Evolutionary conservation across 2,888 invertebrate genomes (phyloP), one percentile per base, ranked within the genome.

Genomic region (Omphaloscelis lunosa): DNA sequence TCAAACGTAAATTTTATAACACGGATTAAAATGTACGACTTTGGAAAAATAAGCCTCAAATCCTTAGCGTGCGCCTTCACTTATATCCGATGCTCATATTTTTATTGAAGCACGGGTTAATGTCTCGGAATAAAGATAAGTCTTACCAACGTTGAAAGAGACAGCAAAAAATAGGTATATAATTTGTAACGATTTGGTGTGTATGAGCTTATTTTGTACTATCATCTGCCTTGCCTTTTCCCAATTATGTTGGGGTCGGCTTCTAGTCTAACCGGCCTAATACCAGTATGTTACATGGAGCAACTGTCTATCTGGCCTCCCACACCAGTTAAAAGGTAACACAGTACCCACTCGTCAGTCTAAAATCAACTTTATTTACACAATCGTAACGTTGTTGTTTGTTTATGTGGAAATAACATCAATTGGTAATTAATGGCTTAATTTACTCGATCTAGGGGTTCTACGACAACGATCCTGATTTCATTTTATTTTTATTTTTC

Each of bases 41-140:
- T 45, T 29, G 2, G 0, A 45, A 59, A 39, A 48, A 48, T 27
- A 11, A 1, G 12, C 17, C 20, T 1, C 15, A 45, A 51, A 68
- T 75, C 62, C 39, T 12, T 45, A 58, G 23, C 67, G 75, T 56
- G 72, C 58, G 76, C 67, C 58, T 62, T 4, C 20, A 58, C 61
- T 63, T 70, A 72, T 53, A 70, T 75, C 67, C 62, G 74, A 72
- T 67, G 61, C 69, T 76, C 76, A 74, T 81, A 83, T 80, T 88
- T 82, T 82, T 87, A 82, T 85, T 80, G 73, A 66, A 75, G 76
- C 74, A 80, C 76, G 74, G 80, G 77, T 82, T 88, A 90, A 89
- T 89, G 88, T 85, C 81, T 85, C 71, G 90, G 90, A 90, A 89
- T 75, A 79, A 77, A 87, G 90, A 90, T 90, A 90, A 86, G 80